These are phyloP conservation scores for Xiphophorus hellerii DNA, from an alignment of 2,113 vertebrate genomes.

Conservation along the genomic window DNA sequence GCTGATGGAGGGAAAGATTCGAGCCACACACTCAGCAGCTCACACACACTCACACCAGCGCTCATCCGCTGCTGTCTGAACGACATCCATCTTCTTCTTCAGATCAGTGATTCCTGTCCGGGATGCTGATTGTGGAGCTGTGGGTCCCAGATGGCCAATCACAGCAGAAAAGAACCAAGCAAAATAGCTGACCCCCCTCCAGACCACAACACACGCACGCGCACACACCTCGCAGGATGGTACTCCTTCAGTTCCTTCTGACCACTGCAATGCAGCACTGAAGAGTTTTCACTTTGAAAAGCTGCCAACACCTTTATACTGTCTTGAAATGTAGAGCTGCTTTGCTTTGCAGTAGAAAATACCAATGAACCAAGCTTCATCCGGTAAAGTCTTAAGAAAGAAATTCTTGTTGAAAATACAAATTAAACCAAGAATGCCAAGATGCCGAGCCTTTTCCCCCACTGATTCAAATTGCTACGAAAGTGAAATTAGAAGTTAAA, in stretches of 20 bases:
- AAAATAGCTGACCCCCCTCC: constrained; percentile 43
- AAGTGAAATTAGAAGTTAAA: no score
- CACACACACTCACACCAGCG: constrained; percentile 45
- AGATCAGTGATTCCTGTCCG: no score
- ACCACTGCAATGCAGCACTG: background rate
- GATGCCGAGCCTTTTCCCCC: no score
- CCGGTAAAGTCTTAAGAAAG: no score
- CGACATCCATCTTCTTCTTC: no score
- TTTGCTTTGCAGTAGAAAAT: no score
- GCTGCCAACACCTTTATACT: background rate
- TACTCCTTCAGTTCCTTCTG: background rate
- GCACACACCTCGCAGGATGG: background rate
- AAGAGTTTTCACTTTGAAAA: background rate
- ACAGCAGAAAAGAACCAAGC: constrained; percentile 22
- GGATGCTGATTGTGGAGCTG: constrained; percentile 28
- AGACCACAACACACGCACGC: constrained; percentile 12
- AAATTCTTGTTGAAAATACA: no score
- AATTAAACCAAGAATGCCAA: no score
- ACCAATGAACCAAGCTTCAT: no score
- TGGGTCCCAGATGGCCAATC: constrained; percentile 29
- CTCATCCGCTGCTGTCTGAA: background rate
- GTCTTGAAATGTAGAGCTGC: no score
- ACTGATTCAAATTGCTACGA: no score
- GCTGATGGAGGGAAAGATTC: background rate
- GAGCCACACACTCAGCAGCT: constrained; percentile 20